phyloP scores from a whole-genome alignment of 2,888 invertebrate species.

The Ypsolopha sequella region DNA sequence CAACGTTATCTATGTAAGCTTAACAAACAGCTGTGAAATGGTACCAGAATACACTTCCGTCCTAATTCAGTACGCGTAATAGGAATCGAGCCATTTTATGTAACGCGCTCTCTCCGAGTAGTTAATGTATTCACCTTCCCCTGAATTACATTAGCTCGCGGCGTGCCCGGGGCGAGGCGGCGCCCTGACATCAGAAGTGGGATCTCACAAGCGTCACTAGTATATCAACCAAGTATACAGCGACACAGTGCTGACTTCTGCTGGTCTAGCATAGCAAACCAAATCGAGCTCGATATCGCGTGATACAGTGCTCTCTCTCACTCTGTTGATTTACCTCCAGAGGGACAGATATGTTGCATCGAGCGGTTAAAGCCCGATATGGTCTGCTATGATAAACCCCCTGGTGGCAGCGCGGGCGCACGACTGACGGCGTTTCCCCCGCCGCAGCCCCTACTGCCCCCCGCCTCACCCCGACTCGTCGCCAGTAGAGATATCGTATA shows the following conservation, averaged over 20 bases:
- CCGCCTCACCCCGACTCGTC: conserved; percentile 9
- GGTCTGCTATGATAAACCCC: too few species aligned
- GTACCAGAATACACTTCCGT: conserved; percentile 70
- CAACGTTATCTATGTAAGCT: conserved; percentile 65
- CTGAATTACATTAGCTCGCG: conserved; percentile 48
- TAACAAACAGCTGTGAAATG: conserved; percentile 67
- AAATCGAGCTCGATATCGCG: too few species aligned
- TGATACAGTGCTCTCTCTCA: too few species aligned
- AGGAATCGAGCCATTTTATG: conserved; percentile 71
- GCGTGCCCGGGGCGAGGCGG: conserved; percentile 13
- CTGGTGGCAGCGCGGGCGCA: conserved; percentile 16
- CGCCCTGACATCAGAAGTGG: conserved; percentile 11
- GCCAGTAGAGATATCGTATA: conserved; percentile 5
- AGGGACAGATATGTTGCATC: too few species aligned
- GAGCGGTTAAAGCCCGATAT: too few species aligned
- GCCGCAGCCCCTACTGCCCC: conserved; percentile 11
- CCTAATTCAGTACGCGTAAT: conserved; percentile 69
- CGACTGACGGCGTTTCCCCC: neutral
- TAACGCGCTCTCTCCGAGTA: conserved; percentile 62
- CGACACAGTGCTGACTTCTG: too few species aligned
- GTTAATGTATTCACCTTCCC: conserved; percentile 63
- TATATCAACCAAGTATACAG: too few species aligned
- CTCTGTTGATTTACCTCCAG: too few species aligned
- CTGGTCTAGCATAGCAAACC: too few species aligned
- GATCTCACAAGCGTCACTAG: too few species aligned